phyloP scores from a whole-genome alignment of 2,113 vertebrate species.

The Prochilodus magdalenae region DNA sequence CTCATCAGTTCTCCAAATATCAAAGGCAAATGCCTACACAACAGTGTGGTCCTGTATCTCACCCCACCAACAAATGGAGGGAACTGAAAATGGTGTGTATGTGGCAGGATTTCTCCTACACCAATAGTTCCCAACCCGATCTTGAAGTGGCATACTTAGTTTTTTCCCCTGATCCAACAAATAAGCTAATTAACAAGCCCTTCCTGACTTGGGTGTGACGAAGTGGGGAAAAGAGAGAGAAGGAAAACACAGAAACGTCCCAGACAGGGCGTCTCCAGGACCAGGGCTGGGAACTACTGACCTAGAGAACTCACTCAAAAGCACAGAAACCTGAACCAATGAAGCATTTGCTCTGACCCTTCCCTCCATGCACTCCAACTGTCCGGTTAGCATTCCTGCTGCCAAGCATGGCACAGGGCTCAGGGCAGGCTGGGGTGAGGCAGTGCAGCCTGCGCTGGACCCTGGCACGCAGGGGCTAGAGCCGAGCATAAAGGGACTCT shows the following conservation, averaged over 20 bases:
- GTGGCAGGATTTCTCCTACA: background rate
- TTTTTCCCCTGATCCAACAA: too few species aligned
- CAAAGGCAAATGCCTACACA: background rate
- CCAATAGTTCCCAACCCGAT: background rate
- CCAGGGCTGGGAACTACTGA: background rate
- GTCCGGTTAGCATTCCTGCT: background rate
- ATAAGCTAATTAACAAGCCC: too few species aligned
- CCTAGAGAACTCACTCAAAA: background rate
- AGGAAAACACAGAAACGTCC: background rate
- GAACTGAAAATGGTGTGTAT: background rate
- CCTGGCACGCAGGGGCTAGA: constrained; percentile 2
- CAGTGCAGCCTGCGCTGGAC: constrained; percentile 4
- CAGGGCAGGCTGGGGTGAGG: background rate
- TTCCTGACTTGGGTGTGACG: background rate
- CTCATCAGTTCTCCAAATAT: background rate
- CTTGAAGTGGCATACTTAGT: too few species aligned
- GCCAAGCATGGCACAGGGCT: background rate
- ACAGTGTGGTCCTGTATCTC: background rate
- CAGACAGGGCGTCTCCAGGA: background rate
- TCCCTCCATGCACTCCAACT: background rate
- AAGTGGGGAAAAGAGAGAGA: too few species aligned
- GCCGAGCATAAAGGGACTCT: constrained; percentile 33
- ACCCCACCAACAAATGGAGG: background rate
- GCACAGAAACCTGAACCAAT: constrained; percentile 12
- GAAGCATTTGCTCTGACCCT: background rate